phyloP scores from a whole-genome alignment of 2,888 invertebrate genomes.

The Caenorhabditis sp. region DNA sequence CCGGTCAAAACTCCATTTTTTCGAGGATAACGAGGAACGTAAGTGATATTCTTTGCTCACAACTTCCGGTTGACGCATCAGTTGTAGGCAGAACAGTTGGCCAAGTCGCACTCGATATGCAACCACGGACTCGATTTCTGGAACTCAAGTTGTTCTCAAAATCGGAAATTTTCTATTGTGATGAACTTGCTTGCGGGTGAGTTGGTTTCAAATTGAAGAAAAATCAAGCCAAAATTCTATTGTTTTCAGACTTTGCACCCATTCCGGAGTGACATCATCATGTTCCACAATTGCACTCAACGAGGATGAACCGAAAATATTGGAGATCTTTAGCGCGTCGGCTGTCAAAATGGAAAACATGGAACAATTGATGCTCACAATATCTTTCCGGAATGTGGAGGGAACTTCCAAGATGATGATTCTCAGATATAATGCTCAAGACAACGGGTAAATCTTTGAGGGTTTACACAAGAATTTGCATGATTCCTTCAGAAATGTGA shows the following conservation, averaged over 20 bases:
- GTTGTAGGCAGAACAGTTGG: constrained; percentile 46
- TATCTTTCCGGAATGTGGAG: constrained; percentile 23
- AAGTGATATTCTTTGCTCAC: background rate
- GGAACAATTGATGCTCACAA: constrained; percentile 39
- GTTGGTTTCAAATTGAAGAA: too few species aligned
- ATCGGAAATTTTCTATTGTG: constrained; percentile 65
- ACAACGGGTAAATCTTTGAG: constrained; percentile 32
- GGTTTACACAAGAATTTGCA: background rate
- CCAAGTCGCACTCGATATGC: constrained; percentile 27
- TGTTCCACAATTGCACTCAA: constrained; percentile 31
- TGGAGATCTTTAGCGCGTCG: constrained; percentile 32
- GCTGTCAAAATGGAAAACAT: constrained; percentile 39
- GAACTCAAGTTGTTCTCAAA: constrained; percentile 65
- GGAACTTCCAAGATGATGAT: constrained; percentile 1
- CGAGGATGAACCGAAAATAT: constrained; percentile 28
- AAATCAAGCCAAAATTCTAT: too few species aligned
- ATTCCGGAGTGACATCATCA: constrained; percentile 17
- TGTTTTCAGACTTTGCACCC: constrained; percentile 33
- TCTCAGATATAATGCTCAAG: constrained; percentile 40
- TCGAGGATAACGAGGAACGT: constrained; percentile 44
- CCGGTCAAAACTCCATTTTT: constrained; percentile 28
- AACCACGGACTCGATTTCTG: constrained; percentile 39
- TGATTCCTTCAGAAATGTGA: constrained; percentile 23
- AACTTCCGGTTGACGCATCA: background rate
- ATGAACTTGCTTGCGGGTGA: constrained; percentile 60